phyloP scores from a whole-genome alignment of 2,888 invertebrate genomes.

The Mactromeris polynyma region DNA sequence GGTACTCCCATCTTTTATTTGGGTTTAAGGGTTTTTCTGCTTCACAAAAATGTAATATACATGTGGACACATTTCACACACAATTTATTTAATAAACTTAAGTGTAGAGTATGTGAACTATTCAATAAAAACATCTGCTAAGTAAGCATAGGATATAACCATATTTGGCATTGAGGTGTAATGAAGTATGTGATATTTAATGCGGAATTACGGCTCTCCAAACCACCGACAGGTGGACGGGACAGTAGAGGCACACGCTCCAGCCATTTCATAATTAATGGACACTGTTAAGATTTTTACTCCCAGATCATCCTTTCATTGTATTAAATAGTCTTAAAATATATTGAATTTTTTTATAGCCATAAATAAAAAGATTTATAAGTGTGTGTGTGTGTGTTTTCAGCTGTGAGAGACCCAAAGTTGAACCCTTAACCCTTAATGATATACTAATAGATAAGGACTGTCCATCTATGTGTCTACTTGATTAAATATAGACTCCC shows the following conservation, averaged over 20 bases:
- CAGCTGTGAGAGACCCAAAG: neutral
- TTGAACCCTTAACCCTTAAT: neutral
- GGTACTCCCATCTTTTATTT: neutral
- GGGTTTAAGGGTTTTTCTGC: neutral
- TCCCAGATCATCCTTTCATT: neutral
- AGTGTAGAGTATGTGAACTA: neutral
- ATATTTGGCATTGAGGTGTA: conserved; percentile 1
- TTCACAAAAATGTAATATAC: neutral
- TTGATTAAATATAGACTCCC: neutral
- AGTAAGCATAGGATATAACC: neutral
- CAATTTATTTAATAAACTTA: conserved; percentile 16
- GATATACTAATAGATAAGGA: neutral
- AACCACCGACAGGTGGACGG: neutral
- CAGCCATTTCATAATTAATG: conserved; percentile 7
- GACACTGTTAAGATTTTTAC: neutral
- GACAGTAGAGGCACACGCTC: neutral
- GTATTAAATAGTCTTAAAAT: neutral
- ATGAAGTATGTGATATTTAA: conserved; percentile 16
- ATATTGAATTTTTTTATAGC: neutral
- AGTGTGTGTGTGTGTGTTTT: neutral
- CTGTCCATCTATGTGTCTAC: neutral
- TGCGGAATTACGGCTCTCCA: neutral
- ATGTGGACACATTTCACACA: conserved; percentile 3
- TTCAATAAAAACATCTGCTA: neutral
- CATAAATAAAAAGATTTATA: neutral